Evolutionary conservation across 2,113 vertebrate genomes (phyloP).

Genomic region (Ardeotis arabs): DNA sequence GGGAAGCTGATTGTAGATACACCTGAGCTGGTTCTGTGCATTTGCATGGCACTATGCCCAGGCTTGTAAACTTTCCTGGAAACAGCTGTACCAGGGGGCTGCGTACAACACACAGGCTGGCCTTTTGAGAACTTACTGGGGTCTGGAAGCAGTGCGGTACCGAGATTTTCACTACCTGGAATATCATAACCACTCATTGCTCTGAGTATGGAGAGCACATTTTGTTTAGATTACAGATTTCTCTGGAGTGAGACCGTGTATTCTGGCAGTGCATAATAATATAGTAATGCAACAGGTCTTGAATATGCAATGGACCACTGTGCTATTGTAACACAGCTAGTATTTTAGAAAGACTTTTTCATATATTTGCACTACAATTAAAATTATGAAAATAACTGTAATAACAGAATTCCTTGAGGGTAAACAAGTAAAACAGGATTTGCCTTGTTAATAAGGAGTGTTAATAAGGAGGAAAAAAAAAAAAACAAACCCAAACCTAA

Average conservation of each 20-base stretch:
- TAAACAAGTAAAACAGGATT: conserved; percentile 18
- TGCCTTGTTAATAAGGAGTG: conserved; percentile 10
- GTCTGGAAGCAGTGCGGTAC: not conserved
- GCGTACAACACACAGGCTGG: not conserved
- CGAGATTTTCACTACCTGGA: not conserved
- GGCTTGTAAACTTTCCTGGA: not conserved
- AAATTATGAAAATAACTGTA: conserved; percentile 28
- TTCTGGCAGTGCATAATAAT: not conserved
- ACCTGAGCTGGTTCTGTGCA: not conserved
- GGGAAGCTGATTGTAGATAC: not conserved
- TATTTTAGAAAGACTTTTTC: not conserved
- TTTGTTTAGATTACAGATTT: not conserved
- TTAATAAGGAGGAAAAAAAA: not conserved
- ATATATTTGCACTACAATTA: conserved; percentile 7
- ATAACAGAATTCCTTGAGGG: conserved; percentile 18
- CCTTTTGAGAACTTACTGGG: not conserved
- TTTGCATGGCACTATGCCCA: not conserved
- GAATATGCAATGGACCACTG: not conserved
- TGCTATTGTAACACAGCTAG: not conserved
- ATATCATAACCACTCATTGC: not conserved
- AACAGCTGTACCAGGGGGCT: not conserved
- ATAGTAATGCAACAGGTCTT: not conserved
- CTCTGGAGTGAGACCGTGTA: not conserved
- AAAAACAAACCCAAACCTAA: not conserved
- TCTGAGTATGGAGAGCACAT: not conserved